A percentile compares a stretch with the other conserved stretches of the same genome.
These are phyloP conservation scores for Endomychus coccineus DNA, from an alignment of 2,888 invertebrate species.

Conservation along the genomic window DNA sequence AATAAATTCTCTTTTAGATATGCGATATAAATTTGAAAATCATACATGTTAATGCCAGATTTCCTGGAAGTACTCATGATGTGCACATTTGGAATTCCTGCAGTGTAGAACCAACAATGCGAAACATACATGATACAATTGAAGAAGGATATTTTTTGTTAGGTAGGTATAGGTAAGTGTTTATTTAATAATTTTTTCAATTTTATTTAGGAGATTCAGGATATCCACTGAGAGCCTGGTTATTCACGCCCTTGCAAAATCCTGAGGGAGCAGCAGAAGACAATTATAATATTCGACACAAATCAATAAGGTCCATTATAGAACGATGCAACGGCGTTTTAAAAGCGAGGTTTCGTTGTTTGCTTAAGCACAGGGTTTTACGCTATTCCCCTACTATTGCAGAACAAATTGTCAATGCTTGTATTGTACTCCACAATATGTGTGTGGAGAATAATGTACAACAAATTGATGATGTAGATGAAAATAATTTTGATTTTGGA, in stretches of 20 bases:
- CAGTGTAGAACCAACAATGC: background rate
- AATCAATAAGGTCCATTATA: slow-evolving; percentile 1
- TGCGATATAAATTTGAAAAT: slow-evolving; percentile 1
- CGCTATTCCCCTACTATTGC: slow-evolving; percentile 8
- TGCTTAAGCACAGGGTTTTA: slow-evolving; percentile 9
- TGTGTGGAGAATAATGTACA: slow-evolving; percentile 6
- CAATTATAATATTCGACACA: slow-evolving; percentile 6
- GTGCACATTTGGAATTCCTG: background rate
- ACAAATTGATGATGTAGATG: slow-evolving; percentile 5
- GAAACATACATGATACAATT: slow-evolving; percentile 1
- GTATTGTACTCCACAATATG: slow-evolving; percentile 12
- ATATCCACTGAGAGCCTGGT: slow-evolving; percentile 4
- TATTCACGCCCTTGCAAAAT: slow-evolving; percentile 3
- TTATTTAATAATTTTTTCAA: background rate
- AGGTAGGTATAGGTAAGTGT: slow-evolving; percentile 4
- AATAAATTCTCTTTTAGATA: slow-evolving; percentile 1
- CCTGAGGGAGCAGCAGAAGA: slow-evolving; percentile 3
- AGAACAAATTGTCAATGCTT: slow-evolving; percentile 9
- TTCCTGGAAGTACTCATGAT: slow-evolving; percentile 2
- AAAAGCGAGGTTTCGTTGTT: slow-evolving; percentile 11
- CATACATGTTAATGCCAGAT: background rate
- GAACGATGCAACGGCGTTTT: slow-evolving; percentile 11
- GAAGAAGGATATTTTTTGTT: background rate
- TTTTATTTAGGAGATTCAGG: background rate
- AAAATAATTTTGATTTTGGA: slow-evolving; percentile 1